A percentile compares a stretch with the other conserved stretches of the same genome.
These are phyloP conservation scores for Clarias magur DNA, from an alignment of 2,113 vertebrate species.

Conservation along the genomic window DNA sequence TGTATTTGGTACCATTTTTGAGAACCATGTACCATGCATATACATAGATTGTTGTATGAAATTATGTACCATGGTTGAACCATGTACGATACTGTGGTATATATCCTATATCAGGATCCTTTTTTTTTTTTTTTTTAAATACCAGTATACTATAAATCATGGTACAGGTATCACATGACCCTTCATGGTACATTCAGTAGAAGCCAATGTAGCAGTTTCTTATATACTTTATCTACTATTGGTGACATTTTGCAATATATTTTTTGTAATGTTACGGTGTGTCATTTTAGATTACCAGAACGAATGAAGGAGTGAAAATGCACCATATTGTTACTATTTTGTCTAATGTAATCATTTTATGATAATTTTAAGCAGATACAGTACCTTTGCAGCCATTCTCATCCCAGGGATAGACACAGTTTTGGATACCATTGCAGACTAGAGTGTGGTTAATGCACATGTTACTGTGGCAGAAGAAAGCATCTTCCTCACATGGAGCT, in stretches of 20 bases:
- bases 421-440: constrained; percentile 96
- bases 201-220: background rate
- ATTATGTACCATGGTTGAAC: no score
- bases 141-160: no score
- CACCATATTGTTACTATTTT: background rate
- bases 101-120: no score
- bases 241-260: background rate
- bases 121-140: no score
- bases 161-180: no score
- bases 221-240: background rate
- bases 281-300: background rate
- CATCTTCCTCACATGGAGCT: constrained; percentile 89
- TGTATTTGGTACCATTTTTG: no score
- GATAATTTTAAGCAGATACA: background rate
- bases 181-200: background rate
- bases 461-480: constrained; percentile 98
- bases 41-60: no score
- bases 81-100: no score
- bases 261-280: background rate
- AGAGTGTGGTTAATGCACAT: constrained; percentile 98
- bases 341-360: no score
- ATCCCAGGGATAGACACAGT: constrained; percentile 98
- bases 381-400: constrained; percentile 97
- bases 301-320: background rate
- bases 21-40: no score